These are phyloP conservation scores for Patiria pectinifera DNA, from an alignment of 53 echinoderm and acorn worm genomes.

Conservation along the genomic window DNA sequence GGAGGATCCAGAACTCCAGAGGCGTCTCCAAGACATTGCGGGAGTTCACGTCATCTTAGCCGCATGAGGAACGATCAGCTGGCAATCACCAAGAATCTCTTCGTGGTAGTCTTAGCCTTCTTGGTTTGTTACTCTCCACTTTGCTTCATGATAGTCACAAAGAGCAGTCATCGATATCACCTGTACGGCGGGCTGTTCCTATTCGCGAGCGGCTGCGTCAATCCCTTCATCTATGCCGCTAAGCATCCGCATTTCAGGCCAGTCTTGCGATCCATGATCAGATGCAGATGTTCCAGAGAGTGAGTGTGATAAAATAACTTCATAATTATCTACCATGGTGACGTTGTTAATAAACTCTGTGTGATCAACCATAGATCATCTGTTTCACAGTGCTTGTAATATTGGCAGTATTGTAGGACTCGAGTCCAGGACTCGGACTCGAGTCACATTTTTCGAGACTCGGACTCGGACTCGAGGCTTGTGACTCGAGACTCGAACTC, in stretches of 20 bases:
- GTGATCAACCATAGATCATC: too few species aligned
- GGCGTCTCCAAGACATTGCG: not conserved
- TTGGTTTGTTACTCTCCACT: slow-evolving; percentile 39
- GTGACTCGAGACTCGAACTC: too few species aligned
- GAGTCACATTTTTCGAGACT: too few species aligned
- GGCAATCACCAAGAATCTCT: slow-evolving; percentile 51
- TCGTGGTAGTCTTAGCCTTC: slow-evolving; percentile 36
- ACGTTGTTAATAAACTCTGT: too few species aligned
- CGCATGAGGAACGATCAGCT: slow-evolving; percentile 31
- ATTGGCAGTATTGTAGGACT: too few species aligned
- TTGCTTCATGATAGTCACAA: slow-evolving; percentile 30
- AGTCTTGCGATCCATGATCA: slow-evolving; percentile 39
- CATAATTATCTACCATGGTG: not conserved
- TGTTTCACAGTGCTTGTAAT: too few species aligned
- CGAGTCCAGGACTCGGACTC: too few species aligned
- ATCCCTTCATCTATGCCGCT: slow-evolving; percentile 38
- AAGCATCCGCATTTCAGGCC: slow-evolving; percentile 54
- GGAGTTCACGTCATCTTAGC: not conserved
- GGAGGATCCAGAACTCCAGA: not conserved
- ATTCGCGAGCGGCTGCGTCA: slow-evolving; percentile 34
- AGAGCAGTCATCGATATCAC: slow-evolving; percentile 25
- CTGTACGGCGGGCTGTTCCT: slow-evolving; percentile 35
- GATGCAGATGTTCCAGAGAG: slow-evolving; percentile 21
- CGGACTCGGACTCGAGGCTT: too few species aligned
- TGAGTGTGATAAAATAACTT: not conserved